Percentiles rank a stretch among this genome's conserved stretches.
Evolutionary conservation across 2,797 vertebrate species (phyloP).

Genomic region (Xenopus petersii): DNA sequence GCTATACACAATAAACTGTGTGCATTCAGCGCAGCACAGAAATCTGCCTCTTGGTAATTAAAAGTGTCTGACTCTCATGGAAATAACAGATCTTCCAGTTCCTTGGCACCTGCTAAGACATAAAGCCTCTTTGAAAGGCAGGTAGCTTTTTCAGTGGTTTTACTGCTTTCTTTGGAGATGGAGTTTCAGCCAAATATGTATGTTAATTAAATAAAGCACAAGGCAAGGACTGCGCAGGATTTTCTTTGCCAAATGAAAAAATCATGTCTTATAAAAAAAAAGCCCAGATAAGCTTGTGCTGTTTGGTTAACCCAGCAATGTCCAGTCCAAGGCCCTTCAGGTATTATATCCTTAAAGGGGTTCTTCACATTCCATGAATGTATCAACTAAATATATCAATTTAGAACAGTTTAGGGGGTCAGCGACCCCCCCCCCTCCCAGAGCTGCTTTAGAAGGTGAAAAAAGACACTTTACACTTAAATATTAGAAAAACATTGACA

Average conservation of each 20-base stretch:
- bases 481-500: too few species aligned
- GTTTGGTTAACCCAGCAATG: too few species aligned
- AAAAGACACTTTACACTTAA: too few species aligned
- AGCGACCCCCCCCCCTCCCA: too few species aligned
- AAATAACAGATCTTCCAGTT: constrained; percentile 35
- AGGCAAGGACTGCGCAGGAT: constrained; percentile 21
- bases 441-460: too few species aligned
- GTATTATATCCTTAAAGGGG: too few species aligned
- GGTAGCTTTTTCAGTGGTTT: constrained; percentile 33
- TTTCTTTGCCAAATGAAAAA: constrained; percentile 21
- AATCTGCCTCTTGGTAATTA: constrained; percentile 34
- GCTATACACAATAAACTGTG: constrained; percentile 16
- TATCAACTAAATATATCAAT: too few species aligned
- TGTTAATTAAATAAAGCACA: constrained; percentile 45
- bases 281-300: background rate
- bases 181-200: constrained; percentile 35
- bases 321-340: too few species aligned
- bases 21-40: constrained; percentile 13
- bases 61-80: constrained; percentile 27
- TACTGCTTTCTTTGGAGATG: constrained; percentile 28
- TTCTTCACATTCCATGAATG: too few species aligned
- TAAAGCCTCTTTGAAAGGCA: constrained; percentile 26
- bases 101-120: constrained; percentile 32
- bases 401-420: too few species aligned
- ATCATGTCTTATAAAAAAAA: constrained; percentile 26